Evolutionary conservation across 2,797 vertebrate genomes (phyloP).

Genomic region (Furcifer pardalis): DNA sequence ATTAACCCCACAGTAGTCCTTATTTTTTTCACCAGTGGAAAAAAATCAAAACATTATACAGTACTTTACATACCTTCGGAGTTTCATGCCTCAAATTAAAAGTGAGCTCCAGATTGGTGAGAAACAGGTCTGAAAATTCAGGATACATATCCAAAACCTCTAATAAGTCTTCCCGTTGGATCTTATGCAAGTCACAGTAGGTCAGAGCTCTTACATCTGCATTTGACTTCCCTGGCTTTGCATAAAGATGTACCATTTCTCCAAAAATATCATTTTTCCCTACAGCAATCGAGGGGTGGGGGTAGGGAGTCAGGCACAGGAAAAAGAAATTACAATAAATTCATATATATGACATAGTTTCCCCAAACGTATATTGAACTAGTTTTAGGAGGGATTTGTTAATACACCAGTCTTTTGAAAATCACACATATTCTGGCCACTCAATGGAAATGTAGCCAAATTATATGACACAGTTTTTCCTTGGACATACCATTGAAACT

Average conservation of each 20-base stretch:
- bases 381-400: not conserved
- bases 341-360: not conserved
- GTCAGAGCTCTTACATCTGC: conserved; percentile 97
- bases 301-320: not conserved
- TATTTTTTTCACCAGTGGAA: not conserved
- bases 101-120: conserved; percentile 95
- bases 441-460: not conserved
- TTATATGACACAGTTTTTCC: not conserved
- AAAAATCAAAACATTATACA: not conserved
- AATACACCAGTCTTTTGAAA: not conserved
- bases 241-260: conserved; percentile 95
- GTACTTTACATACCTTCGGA: conserved; percentile 81
- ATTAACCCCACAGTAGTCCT: not conserved
- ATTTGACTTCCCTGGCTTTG: conserved; percentile 95
- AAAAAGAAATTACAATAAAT: not conserved
- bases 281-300: conserved; percentile 64
- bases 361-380: conserved; percentile 8
- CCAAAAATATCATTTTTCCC: conserved; percentile 99
- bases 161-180: conserved; percentile 93
- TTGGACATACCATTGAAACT: not conserved
- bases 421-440: not conserved
- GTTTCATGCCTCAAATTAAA: conserved; percentile 95
- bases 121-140: conserved; percentile 95
- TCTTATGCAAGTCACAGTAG: conserved; percentile 97
- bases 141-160: conserved; percentile 99